A percentile compares a stretch with the other conserved stretches of the same genome.
Evolutionary conservation across 1,140 invertebrate species (phyloP).

Genomic region (Theocolax elegans): DNA sequence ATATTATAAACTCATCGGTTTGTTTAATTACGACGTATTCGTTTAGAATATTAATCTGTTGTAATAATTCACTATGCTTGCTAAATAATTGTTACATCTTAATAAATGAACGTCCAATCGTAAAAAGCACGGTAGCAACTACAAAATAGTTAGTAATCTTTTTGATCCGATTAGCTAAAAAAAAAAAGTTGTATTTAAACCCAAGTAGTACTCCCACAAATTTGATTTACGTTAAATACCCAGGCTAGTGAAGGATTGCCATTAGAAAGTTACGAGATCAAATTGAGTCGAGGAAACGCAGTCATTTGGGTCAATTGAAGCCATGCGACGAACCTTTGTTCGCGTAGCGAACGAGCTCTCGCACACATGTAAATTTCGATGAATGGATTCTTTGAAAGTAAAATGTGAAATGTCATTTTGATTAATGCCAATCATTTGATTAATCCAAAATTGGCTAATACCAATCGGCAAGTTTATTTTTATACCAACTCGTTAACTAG

Average conservation of each 20-base stretch:
- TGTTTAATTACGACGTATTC: no score
- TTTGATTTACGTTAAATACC: slow-evolving; percentile 17
- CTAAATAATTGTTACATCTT: no score
- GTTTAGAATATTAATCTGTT: no score
- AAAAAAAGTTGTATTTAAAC: background rate
- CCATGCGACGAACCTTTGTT: slow-evolving; percentile 41
- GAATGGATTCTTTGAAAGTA: slow-evolving; percentile 34
- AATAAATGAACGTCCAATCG: no score
- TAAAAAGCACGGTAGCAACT: background rate
- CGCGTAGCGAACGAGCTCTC: background rate
- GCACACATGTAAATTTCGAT: slow-evolving; percentile 7
- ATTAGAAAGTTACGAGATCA: slow-evolving; percentile 43
- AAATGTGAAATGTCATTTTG: slow-evolving; percentile 35
- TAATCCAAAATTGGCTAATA: slow-evolving; percentile 28
- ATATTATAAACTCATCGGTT: no score
- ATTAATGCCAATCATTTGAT: slow-evolving; percentile 30
- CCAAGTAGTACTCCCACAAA: slow-evolving; percentile 31
- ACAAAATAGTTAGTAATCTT: background rate
- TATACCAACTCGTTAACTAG: background rate
- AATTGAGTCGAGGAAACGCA: slow-evolving; percentile 40
- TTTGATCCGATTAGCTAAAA: no score
- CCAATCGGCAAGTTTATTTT: background rate
- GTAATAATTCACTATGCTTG: no score
- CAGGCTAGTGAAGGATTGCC: slow-evolving; percentile 22
- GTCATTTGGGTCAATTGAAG: slow-evolving; percentile 44